phyloP scores from a whole-genome alignment of 2,797 vertebrate genomes.

The Sphenopsis melanotis region DNA sequence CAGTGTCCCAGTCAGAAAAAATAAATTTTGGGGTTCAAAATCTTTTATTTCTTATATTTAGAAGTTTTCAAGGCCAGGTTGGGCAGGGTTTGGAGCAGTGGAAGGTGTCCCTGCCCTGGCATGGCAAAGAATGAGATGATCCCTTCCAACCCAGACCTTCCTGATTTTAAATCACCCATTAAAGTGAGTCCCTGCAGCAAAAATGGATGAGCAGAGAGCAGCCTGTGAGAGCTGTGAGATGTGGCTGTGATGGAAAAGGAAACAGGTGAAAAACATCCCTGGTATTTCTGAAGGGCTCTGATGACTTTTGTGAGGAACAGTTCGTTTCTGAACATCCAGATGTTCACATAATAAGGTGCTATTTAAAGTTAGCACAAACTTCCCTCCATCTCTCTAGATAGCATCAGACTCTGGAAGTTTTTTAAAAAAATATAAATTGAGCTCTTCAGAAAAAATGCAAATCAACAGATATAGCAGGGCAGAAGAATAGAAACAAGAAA shows the following conservation, averaged over 20 bases:
- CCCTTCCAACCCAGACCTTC: not conserved
- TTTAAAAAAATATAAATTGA: constrained; percentile 26
- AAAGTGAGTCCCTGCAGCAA: not conserved
- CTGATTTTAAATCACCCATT: not conserved
- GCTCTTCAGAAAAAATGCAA: constrained; percentile 27
- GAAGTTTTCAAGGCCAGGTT: not conserved
- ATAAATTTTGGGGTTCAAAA: not conserved
- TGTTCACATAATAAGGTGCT: constrained; percentile 53
- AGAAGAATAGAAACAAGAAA: constrained; percentile 48
- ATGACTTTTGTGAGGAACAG: not conserved
- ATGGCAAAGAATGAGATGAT: too few relatives aligned
- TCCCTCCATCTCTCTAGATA: not conserved
- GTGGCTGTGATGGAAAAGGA: not conserved
- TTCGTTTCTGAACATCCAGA: constrained; percentile 31
- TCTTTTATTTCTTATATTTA: not conserved
- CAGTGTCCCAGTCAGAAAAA: not conserved
- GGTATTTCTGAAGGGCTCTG: not conserved
- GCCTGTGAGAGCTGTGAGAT: not conserved
- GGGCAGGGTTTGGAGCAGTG: not conserved
- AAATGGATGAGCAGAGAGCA: not conserved
- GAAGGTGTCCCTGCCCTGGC: not conserved
- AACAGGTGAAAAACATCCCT: not conserved
- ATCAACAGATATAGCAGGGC: not conserved
- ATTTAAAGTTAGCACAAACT: constrained; percentile 35
- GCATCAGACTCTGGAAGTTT: not conserved